Evolutionary conservation across 2,113 vertebrate species (phyloP).

Genomic region (Anarrhichthys ocellatus): DNA sequence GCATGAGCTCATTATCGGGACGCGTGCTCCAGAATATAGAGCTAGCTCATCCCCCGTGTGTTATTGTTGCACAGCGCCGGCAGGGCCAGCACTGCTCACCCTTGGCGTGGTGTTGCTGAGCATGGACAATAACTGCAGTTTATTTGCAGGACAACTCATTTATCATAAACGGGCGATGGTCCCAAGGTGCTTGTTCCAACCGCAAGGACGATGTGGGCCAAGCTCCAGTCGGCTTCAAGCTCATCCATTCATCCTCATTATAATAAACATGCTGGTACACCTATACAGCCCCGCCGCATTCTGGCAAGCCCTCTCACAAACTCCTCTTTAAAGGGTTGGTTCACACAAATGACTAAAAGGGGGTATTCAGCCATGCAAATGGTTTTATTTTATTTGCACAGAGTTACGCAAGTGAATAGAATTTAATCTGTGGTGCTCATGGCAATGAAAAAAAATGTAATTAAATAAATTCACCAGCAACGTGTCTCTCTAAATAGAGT

Average conservation of each 20-base stretch:
- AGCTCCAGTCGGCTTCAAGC: conserved; percentile 67
- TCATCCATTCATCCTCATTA: conserved; percentile 71
- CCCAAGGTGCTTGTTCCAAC: conserved; percentile 68
- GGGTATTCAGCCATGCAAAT: conserved; percentile 9
- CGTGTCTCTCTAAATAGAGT: neutral
- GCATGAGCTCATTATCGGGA: conserved; percentile 34
- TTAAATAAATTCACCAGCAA: conserved; percentile 4
- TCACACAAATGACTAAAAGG: conserved; percentile 23
- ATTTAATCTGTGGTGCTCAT: neutral
- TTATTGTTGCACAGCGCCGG: conserved; percentile 42
- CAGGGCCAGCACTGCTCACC: conserved; percentile 34
- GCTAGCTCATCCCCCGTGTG: conserved; percentile 22
- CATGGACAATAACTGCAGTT: conserved; percentile 71
- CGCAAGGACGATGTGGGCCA: conserved; percentile 70
- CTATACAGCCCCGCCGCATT: conserved; percentile 36
- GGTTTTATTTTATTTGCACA: conserved; percentile 17
- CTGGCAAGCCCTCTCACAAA: conserved; percentile 15
- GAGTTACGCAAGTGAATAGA: conserved; percentile 7
- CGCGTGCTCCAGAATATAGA: conserved; percentile 14
- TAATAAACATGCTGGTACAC: conserved; percentile 50
- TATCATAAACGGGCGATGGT: conserved; percentile 61
- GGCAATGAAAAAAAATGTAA: neutral
- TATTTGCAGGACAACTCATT: conserved; percentile 74
- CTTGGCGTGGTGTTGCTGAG: conserved; percentile 48
- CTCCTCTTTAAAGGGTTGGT: conserved; percentile 29